phyloP scores from a whole-genome alignment of 2,797 vertebrate genomes.

The Microctenopoma lineatum region DNA sequence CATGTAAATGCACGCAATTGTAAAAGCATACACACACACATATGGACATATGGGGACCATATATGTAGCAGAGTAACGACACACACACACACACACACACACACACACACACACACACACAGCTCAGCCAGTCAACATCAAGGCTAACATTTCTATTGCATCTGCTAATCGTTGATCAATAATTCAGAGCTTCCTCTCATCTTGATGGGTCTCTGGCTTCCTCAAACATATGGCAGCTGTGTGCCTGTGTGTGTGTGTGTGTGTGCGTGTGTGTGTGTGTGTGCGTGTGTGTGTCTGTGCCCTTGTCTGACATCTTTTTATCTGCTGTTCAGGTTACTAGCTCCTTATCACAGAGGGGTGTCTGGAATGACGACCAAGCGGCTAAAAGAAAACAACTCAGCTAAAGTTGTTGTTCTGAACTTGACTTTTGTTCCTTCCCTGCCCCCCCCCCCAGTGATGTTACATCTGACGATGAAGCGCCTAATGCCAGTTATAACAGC shows the following conservation, averaged over 20 bases:
- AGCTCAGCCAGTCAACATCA: slow-evolving; percentile 81
- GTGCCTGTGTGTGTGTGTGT: slow-evolving; percentile 28
- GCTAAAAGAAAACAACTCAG: slow-evolving; percentile 78
- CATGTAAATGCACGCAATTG: slow-evolving; percentile 54
- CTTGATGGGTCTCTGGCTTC: slow-evolving; percentile 91
- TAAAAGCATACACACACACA: slow-evolving; percentile 32
- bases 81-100: slow-evolving; percentile 9
- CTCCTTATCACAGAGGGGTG: slow-evolving; percentile 84
- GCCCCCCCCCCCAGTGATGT: slow-evolving; percentile 44
- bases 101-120: slow-evolving; percentile 23
- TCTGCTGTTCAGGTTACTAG: slow-evolving; percentile 77
- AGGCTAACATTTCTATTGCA: slow-evolving; percentile 98
- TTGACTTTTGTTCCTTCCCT: slow-evolving; percentile 78
- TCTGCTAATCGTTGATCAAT: slow-evolving; percentile 99
- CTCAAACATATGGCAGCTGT: slow-evolving; percentile 91
- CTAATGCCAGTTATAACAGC: slow-evolving; percentile 74
- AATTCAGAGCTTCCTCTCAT: slow-evolving; percentile 92
- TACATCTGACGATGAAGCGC: slow-evolving; percentile 74
- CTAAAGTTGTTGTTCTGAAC: slow-evolving; percentile 79
- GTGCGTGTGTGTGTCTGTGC: slow-evolving; percentile 5
- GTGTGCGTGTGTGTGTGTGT: slow-evolving; percentile 40
- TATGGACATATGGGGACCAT: slow-evolving; percentile 15
- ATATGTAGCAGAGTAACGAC: slow-evolving; percentile 4
- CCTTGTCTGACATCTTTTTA: slow-evolving; percentile 67
- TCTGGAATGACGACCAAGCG: slow-evolving; percentile 46